Base-by-base conservation (phyloP, 53 echinoderm and acorn worm species). In the Paracentrotus lividus region DNA sequence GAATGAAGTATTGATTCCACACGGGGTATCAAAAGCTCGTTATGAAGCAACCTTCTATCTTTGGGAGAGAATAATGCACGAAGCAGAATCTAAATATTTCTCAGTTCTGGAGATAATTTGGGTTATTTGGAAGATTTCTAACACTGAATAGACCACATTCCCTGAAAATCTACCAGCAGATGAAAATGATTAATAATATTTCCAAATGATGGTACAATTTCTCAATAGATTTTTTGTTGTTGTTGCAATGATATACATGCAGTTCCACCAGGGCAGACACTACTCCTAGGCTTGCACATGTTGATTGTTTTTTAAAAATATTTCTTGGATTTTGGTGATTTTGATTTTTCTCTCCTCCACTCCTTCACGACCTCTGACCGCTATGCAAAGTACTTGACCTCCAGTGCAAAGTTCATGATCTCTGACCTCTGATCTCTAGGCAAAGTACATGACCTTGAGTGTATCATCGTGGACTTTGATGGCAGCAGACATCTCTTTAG, bases 401-500 rank as follows among this genome's bases (percentile, higher is more conserved):
- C 94, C 78, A 96, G 96, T 3, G 95, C 95, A 94, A n/a, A n/a
- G n/a, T n/a, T n/a, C n/a, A n/a, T n/a, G n/a, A n/a, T n/a, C 77
- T 7, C 44, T 78, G 92, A 92, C 92, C 92, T 92, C 8, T 42
- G 81, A 78, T 59, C 29, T 10, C 81, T 72, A 97, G 49, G 97
- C 97, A 49, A 97, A 97, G 90, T 97, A 97, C 97, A 97, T 97
- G 88, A 97, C 97, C 93, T 95, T 95, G 87, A 96, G 96, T 3
- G 95, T 96, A 94, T 97, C 97, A 32, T 96, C 93, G 75, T 97
- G 97, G 24, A 97, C 97, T 58, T 96, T 96, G 81, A 97, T 95
- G 9, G 97, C 97, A 77, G 95, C 81, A 78, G 95, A 93, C 97
- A 97, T 97, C 85, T 96, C 97, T 57, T 95, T 95, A 4, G 93